Conservation (phyloP, 1,140 invertebrate genomes). For the Aphidius gifuensis region DNA sequence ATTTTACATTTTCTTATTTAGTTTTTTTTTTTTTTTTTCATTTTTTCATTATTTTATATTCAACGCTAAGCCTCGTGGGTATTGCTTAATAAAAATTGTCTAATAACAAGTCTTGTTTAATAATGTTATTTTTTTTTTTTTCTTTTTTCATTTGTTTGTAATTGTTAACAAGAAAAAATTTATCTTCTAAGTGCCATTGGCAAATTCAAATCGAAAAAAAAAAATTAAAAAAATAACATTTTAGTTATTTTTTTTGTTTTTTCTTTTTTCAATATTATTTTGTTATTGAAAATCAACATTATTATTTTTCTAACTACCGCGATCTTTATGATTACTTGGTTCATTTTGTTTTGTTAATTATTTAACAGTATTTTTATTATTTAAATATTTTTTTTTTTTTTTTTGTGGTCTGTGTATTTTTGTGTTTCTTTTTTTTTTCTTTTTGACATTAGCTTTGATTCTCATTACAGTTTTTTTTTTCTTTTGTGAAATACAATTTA, state of each 20-base stretch:
- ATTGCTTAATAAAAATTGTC: slow-evolving; percentile 50
- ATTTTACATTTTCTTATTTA: slow-evolving; percentile 29
- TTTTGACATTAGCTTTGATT: slow-evolving; percentile 7
- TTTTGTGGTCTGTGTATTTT: slow-evolving; percentile 5
- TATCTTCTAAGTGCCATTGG: neutral
- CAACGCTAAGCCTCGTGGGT: slow-evolving; percentile 45
- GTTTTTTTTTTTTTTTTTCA: slow-evolving; percentile 23
- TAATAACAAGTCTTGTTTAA: slow-evolving; percentile 45
- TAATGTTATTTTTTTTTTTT: slow-evolving; percentile 47
- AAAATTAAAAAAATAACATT: neutral
- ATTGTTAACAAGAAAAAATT: slow-evolving; percentile 10
- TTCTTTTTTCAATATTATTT: neutral
- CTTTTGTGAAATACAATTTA: slow-evolving; percentile 1
- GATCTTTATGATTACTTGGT: slow-evolving; percentile 27
- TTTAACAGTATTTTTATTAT: slow-evolving; percentile 1
- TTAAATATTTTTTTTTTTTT: slow-evolving; percentile 7
- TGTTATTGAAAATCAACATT: slow-evolving; percentile 1
- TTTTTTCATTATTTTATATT: slow-evolving; percentile 34
- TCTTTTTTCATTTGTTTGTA: slow-evolving; percentile 16
- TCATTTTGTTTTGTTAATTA: slow-evolving; percentile 20
- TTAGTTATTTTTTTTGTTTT: slow-evolving; percentile 9
- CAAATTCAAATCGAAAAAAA: neutral
- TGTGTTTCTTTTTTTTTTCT: slow-evolving; percentile 7
- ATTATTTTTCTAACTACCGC: slow-evolving; percentile 13
- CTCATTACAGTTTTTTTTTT: slow-evolving; percentile 2